Percentiles rank a stretch among this genome's conserved stretches.
These are phyloP conservation scores for Australoheros scitulus DNA, from an alignment of 2,113 vertebrate genomes.

Conservation along the genomic window DNA sequence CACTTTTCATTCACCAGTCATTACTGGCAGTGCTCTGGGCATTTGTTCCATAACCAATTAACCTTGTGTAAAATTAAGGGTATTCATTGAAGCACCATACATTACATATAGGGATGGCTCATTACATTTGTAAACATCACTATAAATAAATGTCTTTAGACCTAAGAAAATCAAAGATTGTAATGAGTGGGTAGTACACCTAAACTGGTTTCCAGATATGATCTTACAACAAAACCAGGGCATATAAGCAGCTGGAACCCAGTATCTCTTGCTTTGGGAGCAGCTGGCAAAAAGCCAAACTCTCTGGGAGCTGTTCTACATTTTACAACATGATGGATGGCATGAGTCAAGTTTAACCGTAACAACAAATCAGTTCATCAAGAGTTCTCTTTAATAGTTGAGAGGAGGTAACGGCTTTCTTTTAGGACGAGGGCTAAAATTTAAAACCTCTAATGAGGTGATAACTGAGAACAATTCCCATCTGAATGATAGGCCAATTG, in stretches of 20 bases:
- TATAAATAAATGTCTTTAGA: not conserved
- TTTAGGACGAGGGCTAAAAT: constrained; percentile 19
- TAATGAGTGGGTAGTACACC: constrained; percentile 41
- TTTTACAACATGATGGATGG: constrained; percentile 72
- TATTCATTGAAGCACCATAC: not conserved
- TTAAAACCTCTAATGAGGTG: constrained; percentile 36
- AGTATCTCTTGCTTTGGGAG: constrained; percentile 39
- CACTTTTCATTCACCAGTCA: too few relatives aligned
- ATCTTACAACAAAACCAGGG: constrained; percentile 56
- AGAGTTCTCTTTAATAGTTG: constrained; percentile 30
- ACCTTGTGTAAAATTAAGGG: not conserved
- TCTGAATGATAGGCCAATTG: constrained; percentile 17
- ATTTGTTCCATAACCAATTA: too few relatives aligned
- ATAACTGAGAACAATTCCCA: constrained; percentile 17
- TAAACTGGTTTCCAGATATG: constrained; percentile 42
- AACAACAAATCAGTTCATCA: constrained; percentile 62
- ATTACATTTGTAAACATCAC: not conserved
- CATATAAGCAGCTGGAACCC: constrained; percentile 58
- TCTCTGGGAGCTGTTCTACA: constrained; percentile 70
- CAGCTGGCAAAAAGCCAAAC: constrained; percentile 57
- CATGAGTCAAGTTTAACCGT: constrained; percentile 57
- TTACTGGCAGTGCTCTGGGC: too few relatives aligned
- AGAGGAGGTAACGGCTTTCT: constrained; percentile 35
- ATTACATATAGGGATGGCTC: not conserved
- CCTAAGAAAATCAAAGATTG: not conserved